A percentile compares a stretch with the other conserved stretches of the same genome.
Conservation (phyloP, 2,113 vertebrate genomes). For the Acanthochromis polyacanthus region DNA sequence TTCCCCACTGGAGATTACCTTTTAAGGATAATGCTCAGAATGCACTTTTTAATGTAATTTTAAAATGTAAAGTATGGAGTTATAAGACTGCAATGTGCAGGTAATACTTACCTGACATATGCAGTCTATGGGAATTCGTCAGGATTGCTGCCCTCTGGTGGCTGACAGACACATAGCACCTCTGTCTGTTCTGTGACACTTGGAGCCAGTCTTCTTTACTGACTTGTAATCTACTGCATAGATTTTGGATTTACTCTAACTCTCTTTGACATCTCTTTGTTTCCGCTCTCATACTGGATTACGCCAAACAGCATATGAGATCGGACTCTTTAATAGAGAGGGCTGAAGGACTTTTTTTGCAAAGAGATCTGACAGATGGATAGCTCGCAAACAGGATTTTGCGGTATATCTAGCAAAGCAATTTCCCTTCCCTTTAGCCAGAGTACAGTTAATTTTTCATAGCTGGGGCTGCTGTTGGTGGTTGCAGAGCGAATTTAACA, state of each 20-base stretch:
- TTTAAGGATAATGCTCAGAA: neutral
- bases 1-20: neutral
- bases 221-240: slow-evolving; percentile 55
- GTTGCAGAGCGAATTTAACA: slow-evolving; percentile 79
- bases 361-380: slow-evolving; percentile 81
- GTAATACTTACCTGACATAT: too few species aligned
- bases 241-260: slow-evolving; percentile 75
- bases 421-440: slow-evolving; percentile 79
- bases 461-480: slow-evolving; percentile 71
- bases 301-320: slow-evolving; percentile 68
- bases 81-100: too few species aligned
- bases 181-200: neutral
- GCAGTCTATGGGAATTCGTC: neutral
- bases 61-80: too few species aligned
- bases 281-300: slow-evolving; percentile 72
- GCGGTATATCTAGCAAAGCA: slow-evolving; percentile 79
- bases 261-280: slow-evolving; percentile 82
- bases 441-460: slow-evolving; percentile 84
- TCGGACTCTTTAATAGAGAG: slow-evolving; percentile 76
- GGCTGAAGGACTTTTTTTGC: slow-evolving; percentile 69
- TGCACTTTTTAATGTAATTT: too few species aligned
- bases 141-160: slow-evolving; percentile 76
- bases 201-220: slow-evolving; percentile 37
- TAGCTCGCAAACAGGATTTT: slow-evolving; percentile 81
- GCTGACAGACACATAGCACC: slow-evolving; percentile 39